Conservation (phyloP, 1,140 invertebrate genomes). For the Drosophila parvula region DNA sequence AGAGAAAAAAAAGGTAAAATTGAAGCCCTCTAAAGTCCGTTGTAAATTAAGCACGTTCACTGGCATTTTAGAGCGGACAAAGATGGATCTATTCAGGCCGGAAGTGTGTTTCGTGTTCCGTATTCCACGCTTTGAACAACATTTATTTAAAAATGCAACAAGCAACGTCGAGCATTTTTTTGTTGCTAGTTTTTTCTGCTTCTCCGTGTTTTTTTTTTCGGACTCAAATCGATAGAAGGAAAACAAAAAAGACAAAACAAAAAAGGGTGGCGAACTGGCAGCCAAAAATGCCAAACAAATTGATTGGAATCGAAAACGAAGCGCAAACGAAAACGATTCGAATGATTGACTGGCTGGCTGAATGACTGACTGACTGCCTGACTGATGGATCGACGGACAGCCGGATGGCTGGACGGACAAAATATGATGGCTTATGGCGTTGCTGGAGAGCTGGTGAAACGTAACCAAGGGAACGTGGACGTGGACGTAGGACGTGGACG, state of each 20-base stretch:
- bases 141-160: conserved; percentile 78
- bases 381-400: conserved; percentile 22
- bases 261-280: conserved; percentile 34
- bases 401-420: conserved; percentile 33
- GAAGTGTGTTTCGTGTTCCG: conserved; percentile 14
- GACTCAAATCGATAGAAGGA: conserved; percentile 59
- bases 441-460: conserved; percentile 33
- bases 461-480: conserved; percentile 23
- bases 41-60: conserved; percentile 7
- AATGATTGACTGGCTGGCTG: conserved; percentile 78
- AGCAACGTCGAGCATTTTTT: conserved; percentile 51
- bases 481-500: too few species aligned
- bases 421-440: conserved; percentile 43
- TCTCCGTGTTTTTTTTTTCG: conserved; percentile 24
- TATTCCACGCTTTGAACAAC: conserved; percentile 1
- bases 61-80: conserved; percentile 4
- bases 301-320: conserved; percentile 82
- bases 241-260: background rate
- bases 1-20: background rate
- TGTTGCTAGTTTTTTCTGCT: background rate
- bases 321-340: conserved; percentile 82
- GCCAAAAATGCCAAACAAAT: conserved; percentile 82
- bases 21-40: background rate
- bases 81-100: conserved; percentile 28
- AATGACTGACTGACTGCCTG: conserved; percentile 47